These are phyloP conservation scores for Heliconius himera DNA, from an alignment of 1,140 invertebrate species.

Conservation along the genomic window DNA sequence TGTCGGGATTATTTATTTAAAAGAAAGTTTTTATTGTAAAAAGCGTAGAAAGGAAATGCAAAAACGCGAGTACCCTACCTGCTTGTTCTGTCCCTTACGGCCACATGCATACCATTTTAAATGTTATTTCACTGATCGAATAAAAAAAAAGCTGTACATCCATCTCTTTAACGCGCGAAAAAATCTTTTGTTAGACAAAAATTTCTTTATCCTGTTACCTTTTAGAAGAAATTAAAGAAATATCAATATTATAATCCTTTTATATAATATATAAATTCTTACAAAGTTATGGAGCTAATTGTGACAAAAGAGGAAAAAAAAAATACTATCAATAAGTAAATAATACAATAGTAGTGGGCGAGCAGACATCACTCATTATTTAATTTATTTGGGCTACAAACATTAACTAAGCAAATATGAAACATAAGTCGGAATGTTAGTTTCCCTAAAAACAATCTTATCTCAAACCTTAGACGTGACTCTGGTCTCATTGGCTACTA, in stretches of 20 bases:
- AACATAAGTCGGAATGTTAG: constrained; percentile 17
- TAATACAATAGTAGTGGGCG: constrained; percentile 23
- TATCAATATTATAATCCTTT: constrained; percentile 64
- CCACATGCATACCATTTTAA: constrained; percentile 68
- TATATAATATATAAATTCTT: constrained; percentile 27
- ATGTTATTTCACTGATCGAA: constrained; percentile 49
- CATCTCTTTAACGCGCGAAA: constrained; percentile 57
- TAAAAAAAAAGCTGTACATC: constrained; percentile 63
- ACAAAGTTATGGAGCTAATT: neutral
- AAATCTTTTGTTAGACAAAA: constrained; percentile 57
- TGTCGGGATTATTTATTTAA: constrained; percentile 80
- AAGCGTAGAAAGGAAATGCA: constrained; percentile 79
- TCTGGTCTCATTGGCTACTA: constrained; percentile 7
- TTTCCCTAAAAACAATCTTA: constrained; percentile 33
- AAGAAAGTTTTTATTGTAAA: constrained; percentile 82
- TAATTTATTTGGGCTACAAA: constrained; percentile 48
- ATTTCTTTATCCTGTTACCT: constrained; percentile 56
- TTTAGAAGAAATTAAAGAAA: constrained; percentile 48
- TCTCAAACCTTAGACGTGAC: constrained; percentile 31
- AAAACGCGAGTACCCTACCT: constrained; percentile 72
- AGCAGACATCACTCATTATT: constrained; percentile 30
- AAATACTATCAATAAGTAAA: constrained; percentile 39
- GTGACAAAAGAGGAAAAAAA: constrained; percentile 34
- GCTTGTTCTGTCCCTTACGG: constrained; percentile 67
- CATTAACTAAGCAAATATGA: constrained; percentile 39